phyloP scores from a whole-genome alignment of 2,113 vertebrate species.

The Rhynchomys soricoides region DNA sequence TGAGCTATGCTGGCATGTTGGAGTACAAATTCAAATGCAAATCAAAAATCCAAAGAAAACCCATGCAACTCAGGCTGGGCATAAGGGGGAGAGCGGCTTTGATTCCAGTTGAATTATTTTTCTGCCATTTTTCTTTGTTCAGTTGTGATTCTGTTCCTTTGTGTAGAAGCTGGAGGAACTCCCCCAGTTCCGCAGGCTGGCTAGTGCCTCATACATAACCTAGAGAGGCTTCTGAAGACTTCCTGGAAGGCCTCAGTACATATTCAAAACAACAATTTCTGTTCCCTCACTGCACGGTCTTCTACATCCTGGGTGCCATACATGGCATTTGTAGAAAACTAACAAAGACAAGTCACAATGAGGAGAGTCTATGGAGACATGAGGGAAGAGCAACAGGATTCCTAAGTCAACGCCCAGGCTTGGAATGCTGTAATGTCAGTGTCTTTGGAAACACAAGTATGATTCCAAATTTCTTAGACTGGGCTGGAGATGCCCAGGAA shows the following conservation, averaged over 20 bases:
- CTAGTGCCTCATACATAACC: conserved; percentile 10
- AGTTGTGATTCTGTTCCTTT: neutral
- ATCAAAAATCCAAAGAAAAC: conserved; percentile 5
- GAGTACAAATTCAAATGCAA: conserved; percentile 48
- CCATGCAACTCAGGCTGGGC: neutral
- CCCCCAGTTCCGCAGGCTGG: conserved; percentile 6
- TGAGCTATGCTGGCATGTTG: neutral
- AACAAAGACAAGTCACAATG: neutral
- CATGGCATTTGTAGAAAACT: neutral
- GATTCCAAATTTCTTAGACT: neutral
- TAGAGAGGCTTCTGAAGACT: neutral
- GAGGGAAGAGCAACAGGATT: neutral
- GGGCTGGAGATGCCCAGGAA: neutral
- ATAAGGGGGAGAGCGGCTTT: neutral
- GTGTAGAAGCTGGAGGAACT: neutral
- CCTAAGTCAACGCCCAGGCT: neutral
- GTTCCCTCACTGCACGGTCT: neutral
- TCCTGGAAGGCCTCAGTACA: neutral
- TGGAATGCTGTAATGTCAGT: neutral
- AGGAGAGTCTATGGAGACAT: neutral
- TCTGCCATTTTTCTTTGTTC: neutral
- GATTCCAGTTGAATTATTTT: conserved; percentile 17
- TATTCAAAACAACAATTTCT: conserved; percentile 19
- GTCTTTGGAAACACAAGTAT: neutral
- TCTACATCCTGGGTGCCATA: neutral